phyloP scores from a whole-genome alignment of 2,113 vertebrate species.

The Thamnophis sirtalis region DNA sequence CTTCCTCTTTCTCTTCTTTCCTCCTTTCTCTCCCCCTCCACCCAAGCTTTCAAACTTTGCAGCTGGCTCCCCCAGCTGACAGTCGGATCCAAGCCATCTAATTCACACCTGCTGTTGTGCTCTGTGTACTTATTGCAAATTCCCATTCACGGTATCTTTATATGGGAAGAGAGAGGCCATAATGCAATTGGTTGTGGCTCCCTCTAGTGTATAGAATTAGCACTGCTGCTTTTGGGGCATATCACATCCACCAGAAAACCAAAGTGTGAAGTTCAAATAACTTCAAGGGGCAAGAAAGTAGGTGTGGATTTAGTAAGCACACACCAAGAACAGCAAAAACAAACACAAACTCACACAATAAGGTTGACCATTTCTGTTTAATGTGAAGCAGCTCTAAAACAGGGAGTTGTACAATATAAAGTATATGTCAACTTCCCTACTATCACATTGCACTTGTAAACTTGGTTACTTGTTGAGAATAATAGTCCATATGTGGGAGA shows the following conservation, averaged over 20 bases:
- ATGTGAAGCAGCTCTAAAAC: not conserved
- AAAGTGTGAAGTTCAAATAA: not conserved
- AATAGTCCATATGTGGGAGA: too few species aligned
- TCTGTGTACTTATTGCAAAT: not conserved
- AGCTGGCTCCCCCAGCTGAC: not conserved
- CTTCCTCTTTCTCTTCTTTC: not conserved
- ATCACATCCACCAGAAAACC: not conserved
- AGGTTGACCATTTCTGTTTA: not conserved
- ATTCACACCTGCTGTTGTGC: not conserved
- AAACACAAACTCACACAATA: not conserved
- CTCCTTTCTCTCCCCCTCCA: not conserved
- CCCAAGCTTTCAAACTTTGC: not conserved
- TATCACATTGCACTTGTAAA: not conserved
- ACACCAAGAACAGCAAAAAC: not conserved
- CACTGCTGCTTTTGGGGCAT: conserved; percentile 42
- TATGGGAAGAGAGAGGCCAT: not conserved
- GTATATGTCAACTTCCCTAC: not conserved
- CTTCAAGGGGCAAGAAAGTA: not conserved
- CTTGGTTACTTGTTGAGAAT: not conserved
- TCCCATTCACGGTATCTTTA: not conserved
- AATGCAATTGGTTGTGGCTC: conserved; percentile 63
- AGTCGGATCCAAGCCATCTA: not conserved
- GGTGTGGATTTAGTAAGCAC: not conserved
- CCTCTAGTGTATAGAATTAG: conserved; percentile 59
- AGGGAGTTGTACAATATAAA: not conserved